phyloP scores from a whole-genome alignment of 2,113 vertebrate genomes.

The Thalassoma bifasciatum region DNA sequence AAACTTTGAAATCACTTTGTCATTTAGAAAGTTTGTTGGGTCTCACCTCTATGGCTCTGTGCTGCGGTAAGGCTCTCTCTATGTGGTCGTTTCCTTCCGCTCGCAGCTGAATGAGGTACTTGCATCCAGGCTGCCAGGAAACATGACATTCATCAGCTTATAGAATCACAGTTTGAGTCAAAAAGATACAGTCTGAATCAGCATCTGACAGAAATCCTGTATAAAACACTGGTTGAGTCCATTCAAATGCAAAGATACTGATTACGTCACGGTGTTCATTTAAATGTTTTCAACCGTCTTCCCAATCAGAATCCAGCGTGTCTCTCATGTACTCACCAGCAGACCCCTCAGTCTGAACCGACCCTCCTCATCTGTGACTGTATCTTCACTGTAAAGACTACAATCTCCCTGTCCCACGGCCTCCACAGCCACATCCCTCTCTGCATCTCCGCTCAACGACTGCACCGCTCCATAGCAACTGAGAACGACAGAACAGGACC shows the following conservation, averaged over 20 bases:
- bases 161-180: background rate
- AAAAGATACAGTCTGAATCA: background rate
- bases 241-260: background rate
- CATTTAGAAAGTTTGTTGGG: slow-evolving; percentile 15
- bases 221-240: background rate
- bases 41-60: slow-evolving; percentile 90
- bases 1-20: slow-evolving; percentile 5
- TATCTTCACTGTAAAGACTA: slow-evolving; percentile 94
- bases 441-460: slow-evolving; percentile 95
- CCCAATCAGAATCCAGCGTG: too few relatives aligned
- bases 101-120: slow-evolving; percentile 93
- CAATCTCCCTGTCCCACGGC: slow-evolving; percentile 93
- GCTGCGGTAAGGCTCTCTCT: slow-evolving; percentile 92
- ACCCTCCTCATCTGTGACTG: slow-evolving; percentile 93
- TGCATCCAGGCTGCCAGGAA: slow-evolving; percentile 89
- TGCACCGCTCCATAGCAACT: slow-evolving; percentile 95
- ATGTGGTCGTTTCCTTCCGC: slow-evolving; percentile 97
- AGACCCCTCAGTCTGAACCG: slow-evolving; percentile 94
- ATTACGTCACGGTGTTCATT: background rate
- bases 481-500: background rate
- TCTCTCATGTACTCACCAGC: slow-evolving; percentile 83
- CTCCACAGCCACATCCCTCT: slow-evolving; percentile 93
- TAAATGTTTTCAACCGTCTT: background rate
- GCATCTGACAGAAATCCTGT: background rate
- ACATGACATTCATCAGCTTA: background rate